A percentile compares a stretch with the other conserved stretches of the same genome.
Conservation (phyloP, 2,888 invertebrate genomes). For the Hipparchia semele region DNA sequence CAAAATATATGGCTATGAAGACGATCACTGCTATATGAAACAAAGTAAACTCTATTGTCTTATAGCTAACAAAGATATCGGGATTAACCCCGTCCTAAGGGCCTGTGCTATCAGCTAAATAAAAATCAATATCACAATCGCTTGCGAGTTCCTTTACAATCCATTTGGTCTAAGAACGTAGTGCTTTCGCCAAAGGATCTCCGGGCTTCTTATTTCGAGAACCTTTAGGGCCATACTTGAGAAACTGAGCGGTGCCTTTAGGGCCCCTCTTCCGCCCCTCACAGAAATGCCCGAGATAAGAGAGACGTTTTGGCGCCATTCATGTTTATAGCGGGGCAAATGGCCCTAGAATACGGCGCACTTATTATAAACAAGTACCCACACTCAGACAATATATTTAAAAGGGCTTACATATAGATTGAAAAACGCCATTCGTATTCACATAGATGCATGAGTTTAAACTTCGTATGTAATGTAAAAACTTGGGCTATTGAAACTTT, state of each 20-base stretch:
- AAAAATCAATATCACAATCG: conserved; percentile 80
- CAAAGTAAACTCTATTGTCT: conserved; percentile 19
- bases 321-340: conserved; percentile 81
- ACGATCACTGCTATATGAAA: neutral
- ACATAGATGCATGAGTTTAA: conserved; percentile 34
- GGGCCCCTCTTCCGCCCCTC: conserved; percentile 77
- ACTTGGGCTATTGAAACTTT: conserved; percentile 32
- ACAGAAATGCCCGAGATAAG: conserved; percentile 81
- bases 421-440: conserved; percentile 47
- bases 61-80: conserved; percentile 34
- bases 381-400: conserved; percentile 36
- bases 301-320: conserved; percentile 82
- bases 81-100: conserved; percentile 34
- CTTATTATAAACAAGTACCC: conserved; percentile 79
- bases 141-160: conserved; percentile 76
- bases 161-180: conserved; percentile 78
- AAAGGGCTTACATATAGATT: conserved; percentile 50
- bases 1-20: neutral
- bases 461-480: conserved; percentile 32
- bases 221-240: conserved; percentile 80
- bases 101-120: conserved; percentile 58
- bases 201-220: conserved; percentile 76
- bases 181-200: conserved; percentile 75
- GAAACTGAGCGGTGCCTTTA: conserved; percentile 69
- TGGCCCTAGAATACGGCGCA: conserved; percentile 77